Conservation (phyloP, 2,113 vertebrate genomes). For the Microcebus murinus region DNA sequence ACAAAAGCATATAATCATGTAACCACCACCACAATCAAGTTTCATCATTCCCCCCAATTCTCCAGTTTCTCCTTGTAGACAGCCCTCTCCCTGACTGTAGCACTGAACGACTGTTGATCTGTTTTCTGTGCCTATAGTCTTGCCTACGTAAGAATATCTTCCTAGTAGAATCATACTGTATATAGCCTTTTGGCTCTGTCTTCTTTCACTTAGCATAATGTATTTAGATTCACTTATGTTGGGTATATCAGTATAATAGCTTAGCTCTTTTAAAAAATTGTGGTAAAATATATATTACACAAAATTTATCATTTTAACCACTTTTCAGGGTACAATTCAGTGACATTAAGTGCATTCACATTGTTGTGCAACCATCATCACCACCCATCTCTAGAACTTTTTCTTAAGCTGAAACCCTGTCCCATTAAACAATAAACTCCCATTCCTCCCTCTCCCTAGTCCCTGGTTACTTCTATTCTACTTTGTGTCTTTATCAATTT, state of each 20-base stretch:
- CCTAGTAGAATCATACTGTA: fast-evolving
- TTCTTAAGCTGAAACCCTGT: not conserved
- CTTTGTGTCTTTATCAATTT: not conserved
- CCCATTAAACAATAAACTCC: not conserved
- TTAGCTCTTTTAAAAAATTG: not conserved
- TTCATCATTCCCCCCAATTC: not conserved
- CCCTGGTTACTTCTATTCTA: not conserved
- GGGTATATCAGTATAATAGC: not conserved
- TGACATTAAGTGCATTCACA: not conserved
- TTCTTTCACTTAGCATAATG: not conserved
- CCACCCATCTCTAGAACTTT: not conserved
- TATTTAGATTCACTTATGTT: not conserved
- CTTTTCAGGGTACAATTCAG: not conserved
- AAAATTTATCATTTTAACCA: not conserved
- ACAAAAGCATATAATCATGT: not conserved
- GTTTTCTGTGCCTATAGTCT: not conserved
- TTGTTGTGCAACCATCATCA: not conserved
- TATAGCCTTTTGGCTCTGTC: not conserved
- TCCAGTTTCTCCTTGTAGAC: not conserved
- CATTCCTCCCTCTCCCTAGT: not conserved
- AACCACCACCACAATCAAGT: not conserved
- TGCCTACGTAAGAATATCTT: not conserved
- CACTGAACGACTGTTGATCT: not conserved
- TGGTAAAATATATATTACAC: not conserved
- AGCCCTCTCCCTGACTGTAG: not conserved